Evolutionary conservation across 1,140 invertebrate genomes (phyloP).

Genomic region (Drosophila lowei): DNA sequence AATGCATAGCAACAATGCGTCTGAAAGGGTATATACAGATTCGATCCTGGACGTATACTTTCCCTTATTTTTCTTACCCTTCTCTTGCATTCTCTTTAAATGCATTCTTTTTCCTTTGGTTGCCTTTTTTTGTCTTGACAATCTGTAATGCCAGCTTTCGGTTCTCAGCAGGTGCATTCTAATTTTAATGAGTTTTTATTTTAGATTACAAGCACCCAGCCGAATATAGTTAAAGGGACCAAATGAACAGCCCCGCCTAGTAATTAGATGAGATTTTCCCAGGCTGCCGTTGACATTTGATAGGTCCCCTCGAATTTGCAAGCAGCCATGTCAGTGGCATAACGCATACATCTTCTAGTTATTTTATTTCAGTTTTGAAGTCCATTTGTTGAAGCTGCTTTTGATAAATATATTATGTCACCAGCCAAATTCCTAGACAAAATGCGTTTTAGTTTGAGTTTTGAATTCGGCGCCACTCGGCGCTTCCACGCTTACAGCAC

Average conservation of each 20-base stretch:
- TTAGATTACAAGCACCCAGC: constrained; percentile 7
- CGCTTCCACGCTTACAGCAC: no score
- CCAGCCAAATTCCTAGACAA: no score
- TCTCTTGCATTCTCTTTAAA: constrained; percentile 15
- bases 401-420: no score
- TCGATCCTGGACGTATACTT: not conserved
- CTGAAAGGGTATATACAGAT: not conserved
- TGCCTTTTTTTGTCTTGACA: constrained; percentile 11
- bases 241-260: not conserved
- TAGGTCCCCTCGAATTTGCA: constrained; percentile 21
- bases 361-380: no score
- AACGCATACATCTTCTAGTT: not conserved
- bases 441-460: no score
- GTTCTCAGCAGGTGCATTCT: constrained; percentile 42
- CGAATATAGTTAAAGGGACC: not conserved
- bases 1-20: no score
- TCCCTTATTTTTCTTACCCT: not conserved
- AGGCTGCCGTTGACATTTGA: constrained; percentile 60
- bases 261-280: constrained; percentile 59
- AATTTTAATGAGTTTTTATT: constrained; percentile 53
- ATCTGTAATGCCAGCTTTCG: constrained; percentile 22
- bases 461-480: no score
- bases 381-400: no score
- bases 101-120: not conserved
- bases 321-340: not conserved